Percentiles rank a stretch among this genome's conserved stretches.
These are phyloP conservation scores for Callospermophilus lateralis DNA, from an alignment of 2,113 vertebrate genomes.

Conservation along the genomic window DNA sequence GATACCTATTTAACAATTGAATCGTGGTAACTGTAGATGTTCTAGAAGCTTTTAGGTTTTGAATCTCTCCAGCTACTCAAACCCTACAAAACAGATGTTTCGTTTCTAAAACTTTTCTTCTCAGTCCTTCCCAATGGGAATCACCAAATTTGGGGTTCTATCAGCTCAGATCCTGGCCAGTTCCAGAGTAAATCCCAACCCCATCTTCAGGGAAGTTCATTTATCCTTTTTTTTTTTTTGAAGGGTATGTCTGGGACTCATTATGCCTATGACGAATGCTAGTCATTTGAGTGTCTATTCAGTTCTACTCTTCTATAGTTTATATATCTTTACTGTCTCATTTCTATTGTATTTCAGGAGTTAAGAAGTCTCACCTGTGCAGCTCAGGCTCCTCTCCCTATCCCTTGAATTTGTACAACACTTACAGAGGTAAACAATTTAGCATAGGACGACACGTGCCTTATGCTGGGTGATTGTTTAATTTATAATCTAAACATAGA, in stretches of 20 bases:
- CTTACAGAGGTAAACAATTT: background rate
- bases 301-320: background rate
- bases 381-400: background rate
- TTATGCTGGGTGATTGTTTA: background rate
- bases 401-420: background rate
- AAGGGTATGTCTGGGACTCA: background rate
- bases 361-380: background rate
- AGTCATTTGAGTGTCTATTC: background rate
- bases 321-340: background rate
- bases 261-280: background rate
- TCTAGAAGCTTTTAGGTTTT: constrained; percentile 76
- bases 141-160: background rate
- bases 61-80: constrained; percentile 59
- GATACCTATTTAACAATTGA: background rate
- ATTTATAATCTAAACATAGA: background rate
- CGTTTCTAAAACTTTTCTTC: background rate
- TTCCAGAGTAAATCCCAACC: background rate
- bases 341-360: background rate
- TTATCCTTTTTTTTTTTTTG: background rate
- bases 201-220: background rate
- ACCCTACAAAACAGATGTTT: background rate
- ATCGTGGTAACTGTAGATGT: constrained; percentile 63
- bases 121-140: background rate
- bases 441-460: background rate
- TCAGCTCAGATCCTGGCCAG: background rate